Evolutionary conservation across 2,888 invertebrate genomes (phyloP).

Genomic region (Morpho achilles): DNA sequence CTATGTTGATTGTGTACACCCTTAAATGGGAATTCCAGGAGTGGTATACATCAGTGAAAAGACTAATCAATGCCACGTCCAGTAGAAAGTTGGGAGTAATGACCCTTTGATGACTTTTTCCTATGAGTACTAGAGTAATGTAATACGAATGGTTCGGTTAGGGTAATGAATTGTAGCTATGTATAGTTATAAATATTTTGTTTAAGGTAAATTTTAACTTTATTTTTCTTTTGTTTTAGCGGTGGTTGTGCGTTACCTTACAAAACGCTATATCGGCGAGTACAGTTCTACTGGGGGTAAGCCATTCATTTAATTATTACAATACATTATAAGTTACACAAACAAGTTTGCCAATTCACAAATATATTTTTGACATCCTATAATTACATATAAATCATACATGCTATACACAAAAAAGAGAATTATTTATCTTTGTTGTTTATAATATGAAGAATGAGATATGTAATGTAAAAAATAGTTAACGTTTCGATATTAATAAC

Average conservation of each 20-base stretch:
- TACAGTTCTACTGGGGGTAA: conserved; percentile 89
- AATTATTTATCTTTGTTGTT: too few species aligned
- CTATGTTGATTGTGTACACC: conserved; percentile 59
- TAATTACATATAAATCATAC: too few species aligned
- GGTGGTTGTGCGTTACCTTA: conserved; percentile 88
- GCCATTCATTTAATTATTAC: conserved; percentile 36
- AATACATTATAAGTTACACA: too few species aligned
- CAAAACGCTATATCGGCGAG: conserved; percentile 89
- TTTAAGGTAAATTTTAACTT: conserved; percentile 18
- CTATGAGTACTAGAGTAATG: conserved; percentile 27
- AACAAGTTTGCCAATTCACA: too few species aligned
- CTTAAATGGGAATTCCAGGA: conserved; percentile 60
- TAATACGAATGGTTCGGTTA: conserved; percentile 5
- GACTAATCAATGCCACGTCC: conserved; percentile 56
- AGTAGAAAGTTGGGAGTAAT: conserved; percentile 66
- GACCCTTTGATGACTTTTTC: conserved; percentile 49
- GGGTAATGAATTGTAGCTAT: conserved; percentile 7
- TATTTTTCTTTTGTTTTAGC: conserved; percentile 81
- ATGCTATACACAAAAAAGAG: too few species aligned
- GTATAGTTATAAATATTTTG: neutral
- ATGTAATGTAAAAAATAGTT: too few species aligned
- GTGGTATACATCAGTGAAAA: conserved; percentile 49
- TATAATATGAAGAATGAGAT: too few species aligned
- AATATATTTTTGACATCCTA: too few species aligned
- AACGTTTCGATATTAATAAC: too few species aligned